Evolutionary conservation across 2,797 vertebrate genomes (phyloP).

Genomic region (Sebastes nivosus): DNA sequence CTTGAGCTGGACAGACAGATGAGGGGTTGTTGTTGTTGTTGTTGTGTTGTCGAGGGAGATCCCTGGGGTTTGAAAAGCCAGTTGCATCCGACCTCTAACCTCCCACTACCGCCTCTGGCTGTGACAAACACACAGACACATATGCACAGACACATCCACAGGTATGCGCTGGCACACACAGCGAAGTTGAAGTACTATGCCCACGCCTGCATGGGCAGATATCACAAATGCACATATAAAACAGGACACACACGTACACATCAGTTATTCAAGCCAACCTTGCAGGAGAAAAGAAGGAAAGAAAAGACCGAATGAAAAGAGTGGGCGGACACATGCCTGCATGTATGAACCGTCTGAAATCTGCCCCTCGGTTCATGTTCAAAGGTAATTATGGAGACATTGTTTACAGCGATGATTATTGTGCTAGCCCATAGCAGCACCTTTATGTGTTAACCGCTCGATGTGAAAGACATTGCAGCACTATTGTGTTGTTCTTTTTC

Average conservation of each 20-base stretch:
- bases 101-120: conserved; percentile 27
- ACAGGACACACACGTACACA: not conserved
- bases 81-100: conserved; percentile 45
- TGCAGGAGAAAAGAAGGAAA: not conserved
- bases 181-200: not conserved
- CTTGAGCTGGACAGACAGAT: conserved; percentile 18
- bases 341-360: not conserved
- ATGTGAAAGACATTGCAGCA: not conserved
- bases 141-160: not conserved
- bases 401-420: not conserved
- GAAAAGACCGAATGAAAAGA: not conserved
- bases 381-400: not conserved
- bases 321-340: not conserved
- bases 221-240: not conserved
- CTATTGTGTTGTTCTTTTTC: not conserved
- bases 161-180: not conserved
- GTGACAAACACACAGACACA: conserved; percentile 1
- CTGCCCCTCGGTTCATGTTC: not conserved
- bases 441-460: not conserved
- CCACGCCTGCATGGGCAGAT: not conserved
- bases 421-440: not conserved
- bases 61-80: conserved; percentile 40
- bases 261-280: not conserved
- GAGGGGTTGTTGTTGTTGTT: not conserved
- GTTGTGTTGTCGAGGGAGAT: conserved; percentile 39